phyloP scores from a whole-genome alignment of 2,113 vertebrate species.

The Cinclus mexicanus region DNA sequence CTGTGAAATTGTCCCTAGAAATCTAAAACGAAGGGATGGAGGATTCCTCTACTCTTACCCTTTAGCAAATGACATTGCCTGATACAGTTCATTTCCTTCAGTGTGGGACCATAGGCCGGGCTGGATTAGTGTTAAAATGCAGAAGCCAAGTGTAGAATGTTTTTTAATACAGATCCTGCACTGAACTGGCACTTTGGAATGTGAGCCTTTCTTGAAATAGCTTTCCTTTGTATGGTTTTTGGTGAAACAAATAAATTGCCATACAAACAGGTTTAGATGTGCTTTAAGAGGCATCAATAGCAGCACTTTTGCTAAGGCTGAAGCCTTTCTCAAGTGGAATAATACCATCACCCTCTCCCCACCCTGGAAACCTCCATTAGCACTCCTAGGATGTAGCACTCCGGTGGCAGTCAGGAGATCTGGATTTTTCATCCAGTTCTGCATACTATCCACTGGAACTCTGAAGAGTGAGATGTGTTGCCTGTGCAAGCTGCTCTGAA shows the following conservation, averaged over 20 bases:
- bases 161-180: background rate
- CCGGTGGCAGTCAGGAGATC: background rate
- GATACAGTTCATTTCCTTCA: constrained; percentile 67
- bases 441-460: background rate
- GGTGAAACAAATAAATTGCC: background rate
- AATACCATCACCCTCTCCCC: background rate
- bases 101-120: background rate
- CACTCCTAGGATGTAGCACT: background rate
- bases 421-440: background rate
- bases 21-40: constrained; percentile 76
- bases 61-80: constrained; percentile 79
- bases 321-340: background rate
- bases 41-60: constrained; percentile 67
- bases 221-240: background rate
- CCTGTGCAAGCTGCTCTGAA: background rate
- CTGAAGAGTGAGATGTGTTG: background rate
- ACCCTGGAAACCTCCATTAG: background rate
- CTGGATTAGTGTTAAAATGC: constrained; percentile 52
- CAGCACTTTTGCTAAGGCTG: background rate
- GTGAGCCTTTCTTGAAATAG: background rate
- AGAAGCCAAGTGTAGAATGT: background rate
- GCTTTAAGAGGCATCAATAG: background rate
- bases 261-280: background rate
- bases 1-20: constrained; percentile 89
- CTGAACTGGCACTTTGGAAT: background rate